Base-by-base conservation (phyloP, 2,797 vertebrate species). In the Orientallactaga sibirica region DNA sequence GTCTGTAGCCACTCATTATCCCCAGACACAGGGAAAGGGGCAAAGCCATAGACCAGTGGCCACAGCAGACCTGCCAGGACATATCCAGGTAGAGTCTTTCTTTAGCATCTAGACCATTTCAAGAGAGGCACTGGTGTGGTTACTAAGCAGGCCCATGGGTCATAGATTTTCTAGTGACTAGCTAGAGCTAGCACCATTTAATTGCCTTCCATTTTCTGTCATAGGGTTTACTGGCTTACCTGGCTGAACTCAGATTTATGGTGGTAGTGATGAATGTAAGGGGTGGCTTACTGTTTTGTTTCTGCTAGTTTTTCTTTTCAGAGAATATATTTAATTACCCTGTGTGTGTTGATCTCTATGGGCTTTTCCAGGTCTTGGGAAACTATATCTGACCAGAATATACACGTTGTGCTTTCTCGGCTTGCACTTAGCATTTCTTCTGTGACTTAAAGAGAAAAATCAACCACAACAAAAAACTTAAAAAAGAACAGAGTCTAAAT, bases 171-270 rank as follows among this genome's bases (percentile, higher is more conserved):
- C 58, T 58, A 52, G 16, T 48, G 62, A 66, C 52, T 16, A n/a
- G 77, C 79, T 62, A 43, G 67, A 81, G n/a, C 62, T 86, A 77
- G 74, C n/a, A 37, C 74, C 48, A 0, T 91, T 92, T 93, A 88
- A 95, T 87, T 88, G 74, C 48, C 81, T 93, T 3, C 92, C 73
- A 71, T 92, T 97, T 85, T 94, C 41, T 64, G 75, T 96, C 66
- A 67, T 96, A 78, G 86, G 33, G 68, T 92, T 78, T 93, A 41
- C 67, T 81, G 85, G 55, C 64, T 92, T 94, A 93, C 74, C 83
- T 94, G n/a, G 25, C 82, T 79, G 62, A 43, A 64, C 83, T 87
- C 61, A 77, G 73, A 84, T 92, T 80, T 81, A 86, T 79, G 66
- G 80, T 58, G 24, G 70, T 87, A 1, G 64, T 81, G 77, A 90